Percentiles rank a stretch among this genome's conserved stretches.
Conservation (phyloP, 2,888 invertebrate genomes). For the Theretra japonica region DNA sequence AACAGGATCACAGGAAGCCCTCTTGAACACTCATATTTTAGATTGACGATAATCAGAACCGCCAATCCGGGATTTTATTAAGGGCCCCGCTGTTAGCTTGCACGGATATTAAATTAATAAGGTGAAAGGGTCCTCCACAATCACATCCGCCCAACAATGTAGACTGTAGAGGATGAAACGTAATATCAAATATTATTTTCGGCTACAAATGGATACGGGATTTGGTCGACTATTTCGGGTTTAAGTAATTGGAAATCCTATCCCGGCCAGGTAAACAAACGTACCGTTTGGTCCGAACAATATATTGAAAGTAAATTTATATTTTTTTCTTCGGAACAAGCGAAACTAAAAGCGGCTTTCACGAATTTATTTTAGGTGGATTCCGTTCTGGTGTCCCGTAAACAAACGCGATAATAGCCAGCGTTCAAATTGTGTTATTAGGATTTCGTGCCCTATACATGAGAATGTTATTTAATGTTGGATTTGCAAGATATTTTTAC, state of each 20-base stretch:
- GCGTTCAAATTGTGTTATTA: conserved; percentile 1
- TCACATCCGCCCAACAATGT: conserved; percentile 27
- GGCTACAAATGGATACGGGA: conserved; percentile 36
- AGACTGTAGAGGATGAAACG: conserved; percentile 42
- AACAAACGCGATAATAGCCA: background rate
- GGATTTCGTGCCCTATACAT: background rate
- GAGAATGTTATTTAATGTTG: background rate
- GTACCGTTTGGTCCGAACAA: conserved; percentile 26
- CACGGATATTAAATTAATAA: conserved; percentile 25
- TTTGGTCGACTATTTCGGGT: conserved; percentile 41
- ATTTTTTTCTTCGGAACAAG: conserved; percentile 27
- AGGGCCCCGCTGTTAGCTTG: background rate
- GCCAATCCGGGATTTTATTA: conserved; percentile 22
- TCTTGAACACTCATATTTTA: background rate
- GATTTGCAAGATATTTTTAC: background rate
- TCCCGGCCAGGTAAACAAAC: conserved; percentile 40
- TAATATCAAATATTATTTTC: conserved; percentile 53
- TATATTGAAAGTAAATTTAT: conserved; percentile 18
- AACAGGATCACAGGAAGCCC: background rate
- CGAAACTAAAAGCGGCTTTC: background rate
- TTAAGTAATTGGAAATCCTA: conserved; percentile 52
- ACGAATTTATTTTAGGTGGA: background rate
- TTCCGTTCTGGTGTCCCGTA: background rate
- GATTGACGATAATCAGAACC: background rate
- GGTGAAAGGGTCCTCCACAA: conserved; percentile 21